Percentiles rank a stretch among this genome's conserved stretches.
Conservation (phyloP, 2,113 vertebrate genomes). For the Ploceus nigricollis region DNA sequence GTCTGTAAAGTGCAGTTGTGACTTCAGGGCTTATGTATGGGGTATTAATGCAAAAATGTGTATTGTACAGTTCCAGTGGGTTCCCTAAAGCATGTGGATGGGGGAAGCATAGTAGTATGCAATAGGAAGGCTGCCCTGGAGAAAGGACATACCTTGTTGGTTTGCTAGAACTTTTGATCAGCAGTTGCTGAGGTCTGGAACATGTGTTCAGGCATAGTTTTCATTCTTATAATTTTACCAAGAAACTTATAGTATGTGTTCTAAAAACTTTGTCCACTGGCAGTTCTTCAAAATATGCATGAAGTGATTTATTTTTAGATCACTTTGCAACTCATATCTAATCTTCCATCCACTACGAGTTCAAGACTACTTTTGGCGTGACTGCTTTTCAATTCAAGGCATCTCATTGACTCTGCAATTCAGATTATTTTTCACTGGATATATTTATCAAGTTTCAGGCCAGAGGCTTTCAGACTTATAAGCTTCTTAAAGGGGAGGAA, state of each 20-base stretch:
- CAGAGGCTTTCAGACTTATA: conserved; percentile 21
- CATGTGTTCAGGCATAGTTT: not conserved
- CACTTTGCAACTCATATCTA: not conserved
- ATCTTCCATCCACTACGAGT: not conserved
- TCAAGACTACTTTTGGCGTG: not conserved
- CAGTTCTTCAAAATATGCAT: not conserved
- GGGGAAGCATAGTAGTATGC: no score
- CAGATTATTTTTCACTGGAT: conserved; percentile 16
- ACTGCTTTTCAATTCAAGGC: not conserved
- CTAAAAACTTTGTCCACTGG: not conserved
- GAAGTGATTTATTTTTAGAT: not conserved
- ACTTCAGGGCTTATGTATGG: not conserved
- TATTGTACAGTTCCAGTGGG: not conserved
- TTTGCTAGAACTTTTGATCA: not conserved
- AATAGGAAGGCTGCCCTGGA: not conserved
- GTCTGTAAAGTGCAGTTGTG: not conserved
- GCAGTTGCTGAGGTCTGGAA: not conserved
- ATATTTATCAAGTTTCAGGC: conserved; percentile 30
- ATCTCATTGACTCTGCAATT: conserved; percentile 8
- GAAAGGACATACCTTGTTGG: not conserved
- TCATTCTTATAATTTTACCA: not conserved
- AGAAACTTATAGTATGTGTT: not conserved
- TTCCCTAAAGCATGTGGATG: not conserved
- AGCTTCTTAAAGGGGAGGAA: conserved; percentile 23
- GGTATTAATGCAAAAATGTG: not conserved